Evolutionary conservation across 1,140 invertebrate species (phyloP).

Genomic region (Pseudomyrmex cubaensis): DNA sequence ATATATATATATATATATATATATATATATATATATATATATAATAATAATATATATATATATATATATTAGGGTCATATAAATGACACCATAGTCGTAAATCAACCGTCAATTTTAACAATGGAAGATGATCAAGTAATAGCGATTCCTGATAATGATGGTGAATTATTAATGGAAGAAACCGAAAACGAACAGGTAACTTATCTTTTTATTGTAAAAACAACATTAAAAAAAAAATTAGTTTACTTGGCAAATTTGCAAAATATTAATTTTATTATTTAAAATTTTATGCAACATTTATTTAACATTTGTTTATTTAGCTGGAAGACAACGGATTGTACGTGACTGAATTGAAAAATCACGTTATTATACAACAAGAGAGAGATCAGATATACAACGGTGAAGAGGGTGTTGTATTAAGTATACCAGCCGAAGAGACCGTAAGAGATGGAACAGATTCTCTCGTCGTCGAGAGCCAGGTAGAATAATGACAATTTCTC

Average conservation of each 20-base stretch:
- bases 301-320: constrained; percentile 57
- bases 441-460: constrained; percentile 83
- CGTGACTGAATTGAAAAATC: constrained; percentile 86
- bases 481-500: constrained; percentile 60
- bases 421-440: constrained; percentile 79
- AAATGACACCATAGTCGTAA: constrained; percentile 92
- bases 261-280: not conserved
- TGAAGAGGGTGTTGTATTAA: constrained; percentile 77
- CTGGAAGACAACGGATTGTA: constrained; percentile 85
- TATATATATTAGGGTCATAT: constrained; percentile 86
- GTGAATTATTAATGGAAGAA: constrained; percentile 83
- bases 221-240: constrained; percentile 8
- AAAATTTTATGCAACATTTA: not conserved
- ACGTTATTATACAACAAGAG: constrained; percentile 86
- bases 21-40: too few species aligned
- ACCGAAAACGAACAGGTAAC: constrained; percentile 76
- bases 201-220: constrained; percentile 28
- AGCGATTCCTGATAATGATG: constrained; percentile 79
- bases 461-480: constrained; percentile 86
- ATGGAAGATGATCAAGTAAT: constrained; percentile 86
- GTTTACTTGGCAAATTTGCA: too few species aligned
- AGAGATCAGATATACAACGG: constrained; percentile 80
- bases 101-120: constrained; percentile 89
- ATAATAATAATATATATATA: not conserved
- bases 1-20: too few species aligned